Percentiles rank a stretch among this genome's conserved stretches.
Evolutionary conservation across 2,888 invertebrate species (phyloP).

Genomic region (Cosmia pyralina): DNA sequence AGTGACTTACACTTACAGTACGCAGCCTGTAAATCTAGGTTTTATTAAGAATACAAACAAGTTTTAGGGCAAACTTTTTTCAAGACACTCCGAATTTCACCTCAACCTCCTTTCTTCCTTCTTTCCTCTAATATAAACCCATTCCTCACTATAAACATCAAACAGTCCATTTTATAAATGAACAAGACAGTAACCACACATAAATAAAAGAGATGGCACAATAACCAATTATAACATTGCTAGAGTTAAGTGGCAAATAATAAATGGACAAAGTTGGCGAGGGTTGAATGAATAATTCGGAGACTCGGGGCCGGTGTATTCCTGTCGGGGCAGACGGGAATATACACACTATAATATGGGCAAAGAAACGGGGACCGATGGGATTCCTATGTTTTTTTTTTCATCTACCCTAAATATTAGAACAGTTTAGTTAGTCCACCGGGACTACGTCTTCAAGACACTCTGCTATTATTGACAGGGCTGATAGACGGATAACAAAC

Average conservation of each 20-base stretch:
- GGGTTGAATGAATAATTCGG: conserved; percentile 60
- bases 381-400: not conserved
- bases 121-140: not conserved
- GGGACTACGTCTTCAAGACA: not conserved
- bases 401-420: too few species aligned
- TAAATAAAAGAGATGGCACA: conserved; percentile 9
- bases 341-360: too few species aligned
- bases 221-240: conserved; percentile 48
- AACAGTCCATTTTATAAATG: conserved; percentile 13
- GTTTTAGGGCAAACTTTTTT: not conserved
- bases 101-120: not conserved
- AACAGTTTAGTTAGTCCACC: not conserved
- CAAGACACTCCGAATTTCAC: not conserved
- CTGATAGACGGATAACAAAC: not conserved
- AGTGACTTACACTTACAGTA: too few species aligned
- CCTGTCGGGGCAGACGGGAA: not conserved
- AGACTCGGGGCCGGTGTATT: conserved; percentile 11
- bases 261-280: conserved; percentile 58
- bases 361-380: not conserved
- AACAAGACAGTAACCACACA: conserved; percentile 28
- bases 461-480: not conserved
- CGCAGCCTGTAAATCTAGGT: too few species aligned
- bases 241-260: conserved; percentile 58
- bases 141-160: not conserved
- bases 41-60: not conserved